Conservation (phyloP, 2,113 vertebrate genomes). For the Silurus asotus region DNA sequence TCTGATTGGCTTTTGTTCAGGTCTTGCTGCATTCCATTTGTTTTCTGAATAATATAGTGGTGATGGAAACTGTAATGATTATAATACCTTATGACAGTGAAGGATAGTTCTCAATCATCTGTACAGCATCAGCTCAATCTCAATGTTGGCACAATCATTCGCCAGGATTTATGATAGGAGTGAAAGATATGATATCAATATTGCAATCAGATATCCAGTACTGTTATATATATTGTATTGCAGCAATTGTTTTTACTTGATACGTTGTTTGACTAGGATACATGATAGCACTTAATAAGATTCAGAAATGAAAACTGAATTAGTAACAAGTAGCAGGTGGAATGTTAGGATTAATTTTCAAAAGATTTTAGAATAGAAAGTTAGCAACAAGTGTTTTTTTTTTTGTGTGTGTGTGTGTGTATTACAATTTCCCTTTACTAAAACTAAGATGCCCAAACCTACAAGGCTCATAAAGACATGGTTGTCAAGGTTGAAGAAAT, state of each 20-base stretch:
- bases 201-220: background rate
- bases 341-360: background rate
- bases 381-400: background rate
- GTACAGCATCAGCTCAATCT: background rate
- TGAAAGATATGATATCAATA: background rate
- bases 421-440: background rate
- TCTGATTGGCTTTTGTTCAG: conserved; percentile 42
- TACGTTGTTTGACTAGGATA: background rate
- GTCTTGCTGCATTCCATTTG: conserved; percentile 34
- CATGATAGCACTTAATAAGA: background rate
- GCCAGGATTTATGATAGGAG: background rate
- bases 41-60: conserved; percentile 23
- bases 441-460: background rate
- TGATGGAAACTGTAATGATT: background rate
- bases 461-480: background rate
- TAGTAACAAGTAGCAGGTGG: background rate
- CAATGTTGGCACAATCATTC: background rate
- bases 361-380: background rate
- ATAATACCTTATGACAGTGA: conserved; percentile 6
- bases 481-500: background rate
- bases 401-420: background rate
- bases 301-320: background rate
- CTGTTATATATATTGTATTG: background rate
- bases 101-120: background rate
- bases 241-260: background rate